phyloP scores from a whole-genome alignment of 2,113 vertebrate species.

The Notechis scutatus region DNA sequence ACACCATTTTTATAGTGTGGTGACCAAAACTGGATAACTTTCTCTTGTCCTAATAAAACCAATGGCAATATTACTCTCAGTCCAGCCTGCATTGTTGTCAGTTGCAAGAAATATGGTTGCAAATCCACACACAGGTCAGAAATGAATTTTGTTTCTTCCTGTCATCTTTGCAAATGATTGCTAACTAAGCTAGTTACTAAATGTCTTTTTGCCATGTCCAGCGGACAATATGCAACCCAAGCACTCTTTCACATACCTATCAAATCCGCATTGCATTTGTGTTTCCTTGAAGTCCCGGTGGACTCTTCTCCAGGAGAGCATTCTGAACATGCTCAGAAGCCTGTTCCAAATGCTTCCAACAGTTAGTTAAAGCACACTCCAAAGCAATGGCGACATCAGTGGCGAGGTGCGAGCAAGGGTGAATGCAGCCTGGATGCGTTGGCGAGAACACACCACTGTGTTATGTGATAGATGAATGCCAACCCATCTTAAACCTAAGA shows the following conservation, averaged over 20 bases:
- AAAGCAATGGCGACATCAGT: no score
- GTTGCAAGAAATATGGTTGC: not conserved
- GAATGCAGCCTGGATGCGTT: no score
- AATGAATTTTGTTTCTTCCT: not conserved
- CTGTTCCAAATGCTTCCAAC: not conserved
- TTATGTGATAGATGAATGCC: no score
- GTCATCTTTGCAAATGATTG: not conserved
- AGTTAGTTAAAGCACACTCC: not conserved
- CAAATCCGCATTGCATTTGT: not conserved
- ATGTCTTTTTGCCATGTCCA: not conserved
- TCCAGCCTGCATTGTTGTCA: not conserved
- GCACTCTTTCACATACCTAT: not conserved
- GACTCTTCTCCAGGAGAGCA: not conserved
- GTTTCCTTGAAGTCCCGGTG: not conserved
- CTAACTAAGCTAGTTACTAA: not conserved
- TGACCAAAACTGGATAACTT: no score
- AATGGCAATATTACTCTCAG: not conserved
- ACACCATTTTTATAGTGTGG: no score
- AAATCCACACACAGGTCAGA: not conserved
- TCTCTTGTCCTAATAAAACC: no score
- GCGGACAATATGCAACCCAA: not conserved
- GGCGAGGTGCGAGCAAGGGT: no score
- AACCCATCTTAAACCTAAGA: no score
- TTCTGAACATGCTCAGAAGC: not conserved
- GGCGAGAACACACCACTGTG: no score